Conservation (phyloP, 2,797 vertebrate species). For the Pogonophryne albipinna region DNA sequence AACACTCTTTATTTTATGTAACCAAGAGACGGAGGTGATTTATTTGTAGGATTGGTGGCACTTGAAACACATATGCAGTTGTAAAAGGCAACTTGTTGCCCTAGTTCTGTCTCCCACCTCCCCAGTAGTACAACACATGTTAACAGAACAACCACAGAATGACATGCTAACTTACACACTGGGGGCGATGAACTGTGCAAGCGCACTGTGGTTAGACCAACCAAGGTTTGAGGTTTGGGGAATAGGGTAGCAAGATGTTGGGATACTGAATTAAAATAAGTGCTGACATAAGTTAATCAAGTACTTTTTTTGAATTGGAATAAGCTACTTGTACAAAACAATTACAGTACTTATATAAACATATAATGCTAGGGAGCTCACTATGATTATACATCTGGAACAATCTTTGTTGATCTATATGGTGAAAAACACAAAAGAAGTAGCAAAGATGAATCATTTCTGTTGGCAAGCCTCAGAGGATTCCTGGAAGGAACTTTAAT, state of each 20-base stretch:
- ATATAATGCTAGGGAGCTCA: background rate
- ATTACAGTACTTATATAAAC: constrained; percentile 10
- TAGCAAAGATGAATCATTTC: background rate
- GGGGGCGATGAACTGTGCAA: constrained; percentile 16
- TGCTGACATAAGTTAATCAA: background rate
- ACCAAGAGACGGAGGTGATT: constrained; percentile 28
- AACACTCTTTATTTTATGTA: constrained; percentile 26
- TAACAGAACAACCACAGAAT: constrained; percentile 37
- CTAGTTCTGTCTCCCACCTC: constrained; percentile 30
- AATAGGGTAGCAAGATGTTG: background rate
- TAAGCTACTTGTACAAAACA: background rate
- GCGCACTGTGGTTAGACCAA: background rate
- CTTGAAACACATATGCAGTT: constrained; percentile 19
- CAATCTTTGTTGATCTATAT: constrained; percentile 7
- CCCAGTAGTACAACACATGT: constrained; percentile 10
- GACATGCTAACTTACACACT: constrained; percentile 25
- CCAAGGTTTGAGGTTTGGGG: constrained; percentile 1
- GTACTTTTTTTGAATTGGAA: no score
- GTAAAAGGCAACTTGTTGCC: constrained; percentile 21
- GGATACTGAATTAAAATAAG: constrained; percentile 18
- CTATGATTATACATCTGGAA: constrained; percentile 5
- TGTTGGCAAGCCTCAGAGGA: constrained; percentile 2
- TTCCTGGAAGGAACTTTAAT: constrained; percentile 1
- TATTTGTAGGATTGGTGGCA: constrained; percentile 18
- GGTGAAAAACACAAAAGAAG: background rate